These are phyloP conservation scores for Exephanes ischioxanthus DNA, from an alignment of 2,888 invertebrate species.

Conservation along the genomic window DNA sequence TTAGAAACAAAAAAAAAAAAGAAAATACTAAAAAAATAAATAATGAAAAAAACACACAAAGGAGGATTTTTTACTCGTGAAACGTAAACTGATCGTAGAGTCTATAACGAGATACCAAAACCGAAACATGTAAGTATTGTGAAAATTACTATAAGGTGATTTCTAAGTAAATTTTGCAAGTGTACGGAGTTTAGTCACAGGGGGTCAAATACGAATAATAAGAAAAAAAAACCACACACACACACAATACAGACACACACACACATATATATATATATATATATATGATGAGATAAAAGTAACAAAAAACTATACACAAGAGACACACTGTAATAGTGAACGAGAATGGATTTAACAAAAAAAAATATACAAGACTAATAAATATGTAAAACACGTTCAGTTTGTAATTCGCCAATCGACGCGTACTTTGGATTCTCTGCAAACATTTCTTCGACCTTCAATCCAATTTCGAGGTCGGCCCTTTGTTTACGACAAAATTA, in stretches of 20 bases:
- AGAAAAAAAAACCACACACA: conserved; percentile 40
- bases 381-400: conserved; percentile 75
- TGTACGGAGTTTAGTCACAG: conserved; percentile 72
- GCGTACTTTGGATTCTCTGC: conserved; percentile 69
- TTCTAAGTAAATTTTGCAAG: conserved; percentile 72
- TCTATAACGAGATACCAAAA: conserved; percentile 68
- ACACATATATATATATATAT: conserved; percentile 34
- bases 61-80: conserved; percentile 72
- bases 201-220: conserved; percentile 70
- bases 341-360: conserved; percentile 68
- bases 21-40: conserved; percentile 53
- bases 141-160: conserved; percentile 73
- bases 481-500: conserved; percentile 24
- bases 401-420: conserved; percentile 76
- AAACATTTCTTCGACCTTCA: conserved; percentile 52
- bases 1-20: conserved; percentile 71
- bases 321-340: conserved; percentile 71
- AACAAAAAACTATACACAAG: conserved; percentile 65
- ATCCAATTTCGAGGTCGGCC: not conserved
- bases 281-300: conserved; percentile 67
- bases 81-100: conserved; percentile 66
- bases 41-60: conserved; percentile 61
- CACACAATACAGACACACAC: conserved; percentile 13
- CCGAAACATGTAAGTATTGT: conserved; percentile 74
- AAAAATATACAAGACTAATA: conserved; percentile 75